phyloP scores from a whole-genome alignment of 2,888 invertebrate genomes.

The Cylloceria caligata region DNA sequence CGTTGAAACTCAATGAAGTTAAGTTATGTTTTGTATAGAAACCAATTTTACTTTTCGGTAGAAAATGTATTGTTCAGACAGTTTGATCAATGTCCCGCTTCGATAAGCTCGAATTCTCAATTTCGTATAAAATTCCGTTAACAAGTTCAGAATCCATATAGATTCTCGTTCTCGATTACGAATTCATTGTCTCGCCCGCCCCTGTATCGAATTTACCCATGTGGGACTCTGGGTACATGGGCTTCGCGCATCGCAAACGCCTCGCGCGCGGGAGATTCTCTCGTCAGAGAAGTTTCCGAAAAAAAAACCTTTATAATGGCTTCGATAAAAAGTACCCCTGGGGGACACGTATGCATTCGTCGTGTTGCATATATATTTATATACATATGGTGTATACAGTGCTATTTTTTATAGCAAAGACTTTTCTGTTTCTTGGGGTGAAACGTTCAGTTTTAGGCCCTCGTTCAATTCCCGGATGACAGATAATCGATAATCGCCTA shows the following conservation, averaged over 20 bases:
- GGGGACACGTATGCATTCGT: slow-evolving; percentile 74
- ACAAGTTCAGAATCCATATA: slow-evolving; percentile 39
- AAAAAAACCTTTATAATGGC: slow-evolving; percentile 76
- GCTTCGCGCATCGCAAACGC: slow-evolving; percentile 17
- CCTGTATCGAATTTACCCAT: slow-evolving; percentile 48
- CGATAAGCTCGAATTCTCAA: not conserved
- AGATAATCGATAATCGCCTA: slow-evolving; percentile 77
- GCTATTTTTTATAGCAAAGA: slow-evolving; percentile 30
- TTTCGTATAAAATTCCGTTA: slow-evolving; percentile 7
- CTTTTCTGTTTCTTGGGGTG: slow-evolving; percentile 47
- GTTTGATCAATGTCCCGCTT: not conserved
- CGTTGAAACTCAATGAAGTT: not conserved
- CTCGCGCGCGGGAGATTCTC: slow-evolving; percentile 37
- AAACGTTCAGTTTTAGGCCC: slow-evolving; percentile 55
- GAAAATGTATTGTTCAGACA: not conserved
- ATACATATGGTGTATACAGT: slow-evolving; percentile 16
- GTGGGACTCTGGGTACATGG: slow-evolving; percentile 43
- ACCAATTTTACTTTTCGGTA: not conserved
- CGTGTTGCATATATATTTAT: slow-evolving; percentile 36
- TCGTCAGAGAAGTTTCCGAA: slow-evolving; percentile 22
- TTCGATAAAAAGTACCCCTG: slow-evolving; percentile 76
- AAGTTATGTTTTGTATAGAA: not conserved
- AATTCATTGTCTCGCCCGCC: slow-evolving; percentile 32
- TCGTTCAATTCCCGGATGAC: slow-evolving; percentile 70
- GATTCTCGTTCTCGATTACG: slow-evolving; percentile 31